These are phyloP conservation scores for Netelia fuscicornis DNA, from an alignment of 2,888 invertebrate genomes.

Conservation along the genomic window DNA sequence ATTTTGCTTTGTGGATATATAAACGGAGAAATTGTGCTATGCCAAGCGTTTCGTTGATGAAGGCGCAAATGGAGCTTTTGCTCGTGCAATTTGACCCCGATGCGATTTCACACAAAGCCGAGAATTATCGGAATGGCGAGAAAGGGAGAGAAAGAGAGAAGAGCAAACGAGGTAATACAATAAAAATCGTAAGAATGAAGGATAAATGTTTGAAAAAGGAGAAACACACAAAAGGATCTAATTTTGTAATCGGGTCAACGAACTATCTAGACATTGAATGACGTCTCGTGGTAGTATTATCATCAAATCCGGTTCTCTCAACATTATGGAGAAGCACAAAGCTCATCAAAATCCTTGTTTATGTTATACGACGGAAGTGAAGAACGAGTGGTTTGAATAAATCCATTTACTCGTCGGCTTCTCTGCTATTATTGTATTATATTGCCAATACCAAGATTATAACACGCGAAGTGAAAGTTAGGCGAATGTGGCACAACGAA, in stretches of 20 bases:
- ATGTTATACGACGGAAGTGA: conserved; percentile 6
- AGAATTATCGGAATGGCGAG: conserved; percentile 55
- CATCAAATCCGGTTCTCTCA: conserved; percentile 21
- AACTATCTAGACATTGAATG: conserved; percentile 39
- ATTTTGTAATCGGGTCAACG: conserved; percentile 38
- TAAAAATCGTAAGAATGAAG: conserved; percentile 14
- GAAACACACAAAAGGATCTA: conserved; percentile 7
- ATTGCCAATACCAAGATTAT: neutral
- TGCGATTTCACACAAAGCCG: conserved; percentile 46
- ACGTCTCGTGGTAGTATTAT: conserved; percentile 26
- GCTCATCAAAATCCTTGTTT: conserved; percentile 14
- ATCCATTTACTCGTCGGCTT: conserved; percentile 29
- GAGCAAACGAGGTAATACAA: conserved; percentile 4
- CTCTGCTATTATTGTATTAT: neutral
- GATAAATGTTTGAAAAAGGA: conserved; percentile 11
- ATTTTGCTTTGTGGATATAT: conserved; percentile 43
- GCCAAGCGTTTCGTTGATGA: conserved; percentile 25
- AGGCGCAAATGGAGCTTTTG: conserved; percentile 55
- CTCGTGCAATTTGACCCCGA: conserved; percentile 50
- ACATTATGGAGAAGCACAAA: conserved; percentile 19
- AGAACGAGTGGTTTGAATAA: conserved; percentile 47
- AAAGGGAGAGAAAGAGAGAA: conserved; percentile 11
- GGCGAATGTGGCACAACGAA: neutral
- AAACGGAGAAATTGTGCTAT: conserved; percentile 43
- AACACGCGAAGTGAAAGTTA: too few species aligned